Conservation (phyloP, 2,888 invertebrate genomes). For the Eupeodes latifasciatus region DNA sequence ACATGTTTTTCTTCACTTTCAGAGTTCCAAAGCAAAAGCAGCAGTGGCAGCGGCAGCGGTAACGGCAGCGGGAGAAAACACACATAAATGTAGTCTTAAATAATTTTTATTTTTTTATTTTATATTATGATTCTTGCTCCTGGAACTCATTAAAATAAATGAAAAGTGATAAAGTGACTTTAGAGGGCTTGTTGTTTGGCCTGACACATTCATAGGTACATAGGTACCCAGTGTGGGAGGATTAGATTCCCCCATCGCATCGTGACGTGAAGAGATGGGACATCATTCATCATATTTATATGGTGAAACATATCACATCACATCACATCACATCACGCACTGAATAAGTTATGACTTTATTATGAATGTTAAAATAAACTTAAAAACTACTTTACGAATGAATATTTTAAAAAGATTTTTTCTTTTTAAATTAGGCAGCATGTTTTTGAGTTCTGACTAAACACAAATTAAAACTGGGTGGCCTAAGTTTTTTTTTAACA, state of each 20-base stretch:
- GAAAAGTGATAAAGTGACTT: slow-evolving; percentile 57
- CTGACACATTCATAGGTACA: slow-evolving; percentile 8
- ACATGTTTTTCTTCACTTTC: slow-evolving; percentile 37
- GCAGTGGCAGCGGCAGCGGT: too few relatives aligned
- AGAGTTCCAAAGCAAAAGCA: background rate
- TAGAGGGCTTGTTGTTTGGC: slow-evolving; percentile 19
- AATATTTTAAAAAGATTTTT: too few relatives aligned
- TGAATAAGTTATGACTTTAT: background rate
- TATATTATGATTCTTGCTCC: slow-evolving; percentile 17
- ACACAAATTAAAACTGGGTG: too few relatives aligned
- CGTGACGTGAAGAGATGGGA: background rate
- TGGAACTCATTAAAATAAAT: slow-evolving; percentile 69
- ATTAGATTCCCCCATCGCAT: slow-evolving; percentile 24
- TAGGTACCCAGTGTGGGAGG: background rate
- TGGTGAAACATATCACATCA: background rate
- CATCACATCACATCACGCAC: slow-evolving; percentile 10
- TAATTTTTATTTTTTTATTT: slow-evolving; percentile 13
- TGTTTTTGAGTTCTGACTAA: too few relatives aligned
- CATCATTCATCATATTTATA: slow-evolving; percentile 7
- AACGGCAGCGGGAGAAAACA: too few relatives aligned
- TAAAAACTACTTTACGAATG: too few relatives aligned
- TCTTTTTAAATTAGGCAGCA: too few relatives aligned
- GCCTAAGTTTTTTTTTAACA: too few relatives aligned
- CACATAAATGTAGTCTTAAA: too few relatives aligned
- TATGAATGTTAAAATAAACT: too few relatives aligned